These are phyloP conservation scores for Lamellibrachia columna DNA, from an alignment of 2,888 invertebrate genomes.

Conservation along the genomic window DNA sequence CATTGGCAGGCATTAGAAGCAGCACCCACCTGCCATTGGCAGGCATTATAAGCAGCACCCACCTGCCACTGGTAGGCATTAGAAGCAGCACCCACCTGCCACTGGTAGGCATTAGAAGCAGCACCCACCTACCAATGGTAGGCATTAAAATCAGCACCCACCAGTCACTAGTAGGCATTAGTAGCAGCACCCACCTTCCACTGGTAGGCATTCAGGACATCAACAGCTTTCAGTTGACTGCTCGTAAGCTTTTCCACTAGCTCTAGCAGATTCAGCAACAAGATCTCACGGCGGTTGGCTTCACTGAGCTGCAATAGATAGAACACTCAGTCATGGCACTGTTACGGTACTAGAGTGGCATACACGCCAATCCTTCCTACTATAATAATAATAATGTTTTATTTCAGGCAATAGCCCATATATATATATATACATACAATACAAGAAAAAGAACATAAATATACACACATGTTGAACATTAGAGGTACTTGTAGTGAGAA, in stretches of 20 bases:
- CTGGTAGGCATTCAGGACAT: slow-evolving; percentile 25
- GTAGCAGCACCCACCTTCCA: slow-evolving; percentile 18
- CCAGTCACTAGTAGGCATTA: background rate
- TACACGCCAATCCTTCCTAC: background rate
- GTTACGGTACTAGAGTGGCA: background rate
- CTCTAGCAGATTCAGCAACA: background rate
- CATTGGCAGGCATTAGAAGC: background rate
- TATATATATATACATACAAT: too few species aligned
- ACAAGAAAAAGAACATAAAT: too few species aligned
- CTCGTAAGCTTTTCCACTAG: slow-evolving; percentile 22
- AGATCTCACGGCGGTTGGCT: background rate
- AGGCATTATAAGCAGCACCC: background rate
- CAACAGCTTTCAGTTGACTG: background rate
- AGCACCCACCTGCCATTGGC: background rate
- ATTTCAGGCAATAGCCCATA: too few species aligned
- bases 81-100: background rate
- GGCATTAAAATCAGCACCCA: background rate
- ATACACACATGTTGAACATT: too few species aligned
- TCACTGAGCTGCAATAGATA: background rate
- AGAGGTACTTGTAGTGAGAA: too few species aligned
- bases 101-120: background rate
- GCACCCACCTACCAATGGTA: background rate
- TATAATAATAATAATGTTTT: too few species aligned
- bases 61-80: background rate
- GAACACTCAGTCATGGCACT: background rate